phyloP scores from a whole-genome alignment of 2,797 vertebrate genomes.

The Enteromius viviparus region DNA sequence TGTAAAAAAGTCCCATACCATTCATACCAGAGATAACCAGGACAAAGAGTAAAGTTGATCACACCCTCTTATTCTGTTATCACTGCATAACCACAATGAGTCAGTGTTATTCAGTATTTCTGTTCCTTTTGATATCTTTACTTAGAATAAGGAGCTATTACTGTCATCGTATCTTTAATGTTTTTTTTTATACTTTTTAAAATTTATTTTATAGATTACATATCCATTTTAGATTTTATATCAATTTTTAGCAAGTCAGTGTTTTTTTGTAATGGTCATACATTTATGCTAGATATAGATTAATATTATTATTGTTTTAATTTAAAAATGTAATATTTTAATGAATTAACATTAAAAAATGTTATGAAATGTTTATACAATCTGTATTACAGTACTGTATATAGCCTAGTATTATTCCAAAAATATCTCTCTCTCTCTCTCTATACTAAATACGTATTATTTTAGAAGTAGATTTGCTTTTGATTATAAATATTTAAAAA shows the following conservation, averaged over 20 bases:
- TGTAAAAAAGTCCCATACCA: conserved; percentile 23
- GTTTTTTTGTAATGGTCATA: neutral
- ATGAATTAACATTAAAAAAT: neutral
- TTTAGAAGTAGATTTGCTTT: neutral
- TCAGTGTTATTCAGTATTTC: neutral
- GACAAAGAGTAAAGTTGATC: conserved; percentile 18
- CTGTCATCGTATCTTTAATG: neutral
- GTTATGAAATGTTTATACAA: neutral
- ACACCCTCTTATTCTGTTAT: conserved; percentile 6
- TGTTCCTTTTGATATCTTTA: neutral
- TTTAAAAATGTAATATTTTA: neutral
- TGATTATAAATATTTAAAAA: neutral
- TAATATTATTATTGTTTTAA: no score
- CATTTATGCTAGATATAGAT: neutral
- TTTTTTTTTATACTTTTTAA: neutral
- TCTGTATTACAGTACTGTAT: neutral
- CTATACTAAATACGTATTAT: neutral
- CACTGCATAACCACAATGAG: neutral
- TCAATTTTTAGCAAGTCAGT: neutral
- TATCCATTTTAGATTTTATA: neutral
- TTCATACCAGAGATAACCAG: conserved; percentile 16
- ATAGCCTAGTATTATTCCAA: no score
- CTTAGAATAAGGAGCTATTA: neutral
- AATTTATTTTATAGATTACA: neutral
- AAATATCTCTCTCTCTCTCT: neutral